Evolutionary conservation across 2,888 invertebrate species (phyloP), one percentile per base, ranked within the genome.

Genomic region (Drosophila vallismaia): DNA sequence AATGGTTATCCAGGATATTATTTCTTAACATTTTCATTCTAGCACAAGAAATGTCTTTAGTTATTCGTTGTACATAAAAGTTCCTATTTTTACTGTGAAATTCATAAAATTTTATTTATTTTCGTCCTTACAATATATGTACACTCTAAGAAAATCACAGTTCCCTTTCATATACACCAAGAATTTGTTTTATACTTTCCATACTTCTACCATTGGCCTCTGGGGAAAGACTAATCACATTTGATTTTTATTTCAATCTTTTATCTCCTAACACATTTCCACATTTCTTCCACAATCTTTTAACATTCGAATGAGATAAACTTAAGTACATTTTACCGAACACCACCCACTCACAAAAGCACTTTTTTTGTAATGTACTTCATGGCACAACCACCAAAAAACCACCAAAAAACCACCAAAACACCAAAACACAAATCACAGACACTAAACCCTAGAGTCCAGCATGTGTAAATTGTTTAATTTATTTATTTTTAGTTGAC

Each of bases 161-260:
- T 19, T 19, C 19, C 19, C 2, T 19, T 19, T 19, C 19, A 19
- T 19, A 19, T 2, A 19, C 19, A 19, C 19, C 19, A 19, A 19
- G 2, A 19, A 29, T 31, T 29, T 38, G 38, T 28, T 31, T 42
- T 31, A 14, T 26, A 55, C 40, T 38, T 0, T 44, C 63, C 44
- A 19, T 42, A 19, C 14, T 68, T 76, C 77, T 77, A 77, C 76
- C 78, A 91, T 78, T 90, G 92, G 91, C 92, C 91, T 91, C 86
- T 89, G 90, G 92, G 92, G 92, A 92, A 92, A 92, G 92, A 92
- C 91, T 92, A 90, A 92, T 89, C 92, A 91, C 91, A 90, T 89
- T 84, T 51, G 48, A 50, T 62, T 71, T 42, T 62, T 36, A 28
- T 33, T 28, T 36, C 1, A 9, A 24, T 40, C 86, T 84, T 73